Evolutionary conservation across 2,888 invertebrate genomes (phyloP).

Genomic region (Alentia gelatinosa): DNA sequence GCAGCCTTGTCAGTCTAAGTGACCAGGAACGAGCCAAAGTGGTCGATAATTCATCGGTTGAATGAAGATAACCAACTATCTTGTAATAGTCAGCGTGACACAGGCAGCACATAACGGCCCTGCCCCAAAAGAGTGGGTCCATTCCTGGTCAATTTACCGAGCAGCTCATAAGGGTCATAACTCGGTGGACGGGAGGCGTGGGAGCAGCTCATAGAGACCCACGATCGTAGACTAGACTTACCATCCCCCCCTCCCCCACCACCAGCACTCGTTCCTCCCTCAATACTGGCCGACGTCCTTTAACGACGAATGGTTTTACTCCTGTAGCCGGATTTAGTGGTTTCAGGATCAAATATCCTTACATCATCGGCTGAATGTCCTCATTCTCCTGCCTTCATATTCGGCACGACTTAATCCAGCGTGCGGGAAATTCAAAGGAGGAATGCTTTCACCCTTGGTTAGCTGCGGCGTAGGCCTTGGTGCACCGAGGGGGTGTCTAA

Average conservation of each 20-base stretch:
- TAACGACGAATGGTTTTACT: background rate
- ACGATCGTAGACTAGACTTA: background rate
- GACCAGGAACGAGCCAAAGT: background rate
- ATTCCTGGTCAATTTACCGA: background rate
- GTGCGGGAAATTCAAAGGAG: background rate
- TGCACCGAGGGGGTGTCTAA: background rate
- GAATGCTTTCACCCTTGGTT: background rate
- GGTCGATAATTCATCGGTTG: background rate
- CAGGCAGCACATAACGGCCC: background rate
- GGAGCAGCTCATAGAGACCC: background rate
- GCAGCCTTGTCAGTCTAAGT: background rate
- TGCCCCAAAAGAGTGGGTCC: background rate
- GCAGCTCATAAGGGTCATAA: slow-evolving; percentile 3
- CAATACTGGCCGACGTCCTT: background rate
- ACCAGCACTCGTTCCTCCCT: background rate
- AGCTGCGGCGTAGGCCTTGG: background rate
- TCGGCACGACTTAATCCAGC: background rate
- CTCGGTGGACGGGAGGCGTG: background rate
- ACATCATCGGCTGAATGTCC: background rate
- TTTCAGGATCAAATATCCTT: background rate
- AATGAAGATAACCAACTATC: slow-evolving; percentile 26
- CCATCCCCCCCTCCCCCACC: background rate
- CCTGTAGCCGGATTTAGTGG: background rate
- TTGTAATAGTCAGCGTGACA: background rate
- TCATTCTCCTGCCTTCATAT: no score